Evolutionary conservation across 2,797 vertebrate species (phyloP), one percentile per base, ranked within the genome.

Genomic region (Phylloscopus collybita): DNA sequence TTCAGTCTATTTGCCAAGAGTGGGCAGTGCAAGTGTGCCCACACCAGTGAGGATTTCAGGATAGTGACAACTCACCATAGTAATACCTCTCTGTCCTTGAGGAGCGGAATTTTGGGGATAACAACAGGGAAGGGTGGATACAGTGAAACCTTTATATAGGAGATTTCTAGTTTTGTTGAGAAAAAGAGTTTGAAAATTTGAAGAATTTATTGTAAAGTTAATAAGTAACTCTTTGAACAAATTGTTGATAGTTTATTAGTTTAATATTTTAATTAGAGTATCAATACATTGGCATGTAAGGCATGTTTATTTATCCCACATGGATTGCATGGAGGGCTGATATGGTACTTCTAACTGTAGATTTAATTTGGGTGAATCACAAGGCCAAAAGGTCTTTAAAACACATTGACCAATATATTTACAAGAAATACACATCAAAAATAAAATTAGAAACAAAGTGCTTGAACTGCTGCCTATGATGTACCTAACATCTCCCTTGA

Each of bases 31-130:
- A 17, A 90, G 17, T 1, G 0, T 38, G 30, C 4, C 27, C 54
- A 59, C 6, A 8, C 4, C n/a, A 53, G 20, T 38, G 16, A 69
- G 51, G 16, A n/a, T n/a, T 38, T 69, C 15, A 16, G 8, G 21
- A 27, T 44, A 42, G 18, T 73, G 44, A 44, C 34, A 74, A 32
- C 15, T 25, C 17, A 14, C 10, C 4, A 1, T 10, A 21, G 14
- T 13, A 65, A 17, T 53, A 38, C 1, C 16, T 34, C 34, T 36
- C n/a, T 76, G 8, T 6, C 71, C 16, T 62, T 44, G 11, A 27
- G 17, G 16, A 59, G 27, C 0, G 0, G n/a, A 38, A 72, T 1
- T 2, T 6, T 38, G 38, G 9, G 9, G 13, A 16, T 53, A 30
- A 19, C 13, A 45, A 12, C 15, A 57, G 17, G 38, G 51, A 84